These are phyloP conservation scores for Coremacera marginata DNA, from an alignment of 2,888 invertebrate genomes.

Conservation along the genomic window DNA sequence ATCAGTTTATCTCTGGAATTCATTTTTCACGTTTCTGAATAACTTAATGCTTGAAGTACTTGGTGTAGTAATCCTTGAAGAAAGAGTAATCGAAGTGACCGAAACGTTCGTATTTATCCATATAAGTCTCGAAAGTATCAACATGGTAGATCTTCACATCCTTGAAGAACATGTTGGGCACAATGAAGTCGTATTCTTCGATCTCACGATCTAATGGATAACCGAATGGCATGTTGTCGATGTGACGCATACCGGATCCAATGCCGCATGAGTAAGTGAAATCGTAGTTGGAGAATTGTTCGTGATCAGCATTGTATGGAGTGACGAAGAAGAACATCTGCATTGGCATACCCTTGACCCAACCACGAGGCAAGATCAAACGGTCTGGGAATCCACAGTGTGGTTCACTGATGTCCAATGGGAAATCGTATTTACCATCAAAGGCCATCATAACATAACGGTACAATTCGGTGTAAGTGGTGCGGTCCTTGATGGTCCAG, in stretches of 20 bases:
- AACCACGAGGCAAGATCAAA: constrained; percentile 75
- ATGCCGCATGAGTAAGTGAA: constrained; percentile 70
- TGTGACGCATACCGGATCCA: constrained; percentile 70
- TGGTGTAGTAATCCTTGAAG: constrained; percentile 47
- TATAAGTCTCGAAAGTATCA: constrained; percentile 49
- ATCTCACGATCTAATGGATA: constrained; percentile 81
- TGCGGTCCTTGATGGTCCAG: constrained; percentile 73
- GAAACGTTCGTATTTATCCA: constrained; percentile 52
- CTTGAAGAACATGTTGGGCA: constrained; percentile 33
- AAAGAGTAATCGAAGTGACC: constrained; percentile 51
- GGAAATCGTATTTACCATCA: constrained; percentile 67
- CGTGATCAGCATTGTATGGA: constrained; percentile 62
- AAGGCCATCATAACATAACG: constrained; percentile 69
- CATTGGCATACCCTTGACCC: constrained; percentile 73
- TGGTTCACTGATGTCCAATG: constrained; percentile 68
- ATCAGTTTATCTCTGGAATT: background rate
- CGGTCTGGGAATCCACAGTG: constrained; percentile 74
- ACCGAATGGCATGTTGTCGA: constrained; percentile 76
- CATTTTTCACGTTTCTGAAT: background rate
- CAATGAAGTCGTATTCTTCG: constrained; percentile 70
- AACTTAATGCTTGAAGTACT: constrained; percentile 37
- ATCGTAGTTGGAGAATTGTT: constrained; percentile 68
- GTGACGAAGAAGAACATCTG: constrained; percentile 74
- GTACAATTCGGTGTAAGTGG: constrained; percentile 66
- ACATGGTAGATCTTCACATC: constrained; percentile 61